phyloP scores from a whole-genome alignment of 2,888 invertebrate species.

The Cybosia mesomella region DNA sequence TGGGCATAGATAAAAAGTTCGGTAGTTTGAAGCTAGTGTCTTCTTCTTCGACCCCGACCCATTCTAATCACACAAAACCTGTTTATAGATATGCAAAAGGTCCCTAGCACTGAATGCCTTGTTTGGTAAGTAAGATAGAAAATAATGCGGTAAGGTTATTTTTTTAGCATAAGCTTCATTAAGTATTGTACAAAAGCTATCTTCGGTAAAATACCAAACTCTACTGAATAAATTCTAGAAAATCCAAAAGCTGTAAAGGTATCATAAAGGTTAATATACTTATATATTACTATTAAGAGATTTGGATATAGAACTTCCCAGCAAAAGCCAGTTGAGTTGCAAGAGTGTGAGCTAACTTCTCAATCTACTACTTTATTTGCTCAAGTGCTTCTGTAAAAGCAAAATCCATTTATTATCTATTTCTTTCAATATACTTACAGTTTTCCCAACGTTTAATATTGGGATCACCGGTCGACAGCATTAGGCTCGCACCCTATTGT shows the following conservation, averaged over 20 bases:
- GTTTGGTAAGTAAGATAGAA: constrained; percentile 66
- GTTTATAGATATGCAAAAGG: constrained; percentile 65
- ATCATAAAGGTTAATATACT: not conserved
- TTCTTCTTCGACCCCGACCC: constrained; percentile 75
- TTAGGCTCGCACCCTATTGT: not conserved
- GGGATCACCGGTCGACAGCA: not conserved
- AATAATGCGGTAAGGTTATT: constrained; percentile 48
- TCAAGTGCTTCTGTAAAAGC: not conserved
- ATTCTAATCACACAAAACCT: constrained; percentile 72
- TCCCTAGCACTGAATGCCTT: constrained; percentile 61
- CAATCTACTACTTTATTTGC: not conserved
- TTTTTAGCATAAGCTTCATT: constrained; percentile 52
- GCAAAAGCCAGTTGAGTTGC: not conserved
- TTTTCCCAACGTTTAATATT: not conserved
- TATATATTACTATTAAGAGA: constrained; percentile 53
- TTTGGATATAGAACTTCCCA: constrained; percentile 30
- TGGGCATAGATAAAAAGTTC: constrained; percentile 79
- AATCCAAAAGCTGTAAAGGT: not conserved
- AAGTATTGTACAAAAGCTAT: constrained; percentile 24
- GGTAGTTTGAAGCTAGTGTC: constrained; percentile 85
- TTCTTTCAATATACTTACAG: not conserved
- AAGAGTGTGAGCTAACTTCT: not conserved
- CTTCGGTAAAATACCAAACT: not conserved
- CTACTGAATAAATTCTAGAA: constrained; percentile 16
- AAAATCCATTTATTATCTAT: not conserved